Evolutionary conservation across 2,888 invertebrate genomes (phyloP).

Genomic region (Coelogynopora nodosa): DNA sequence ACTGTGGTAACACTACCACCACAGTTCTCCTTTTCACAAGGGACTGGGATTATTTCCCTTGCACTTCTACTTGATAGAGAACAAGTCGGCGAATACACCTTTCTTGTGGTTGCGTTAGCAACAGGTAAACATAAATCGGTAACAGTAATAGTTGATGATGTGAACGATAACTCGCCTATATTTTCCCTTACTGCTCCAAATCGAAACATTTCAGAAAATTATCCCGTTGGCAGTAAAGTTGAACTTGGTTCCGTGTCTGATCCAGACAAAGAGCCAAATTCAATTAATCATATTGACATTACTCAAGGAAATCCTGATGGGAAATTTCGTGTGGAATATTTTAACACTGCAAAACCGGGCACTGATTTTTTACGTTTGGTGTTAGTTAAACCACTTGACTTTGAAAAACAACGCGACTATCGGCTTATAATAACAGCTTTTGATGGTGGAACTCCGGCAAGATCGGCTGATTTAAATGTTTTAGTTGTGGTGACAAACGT

Average conservation of each 20-base stretch:
- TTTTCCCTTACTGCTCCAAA: background rate
- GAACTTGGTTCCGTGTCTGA: constrained; percentile 21
- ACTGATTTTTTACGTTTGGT: constrained; percentile 24
- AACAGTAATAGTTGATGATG: background rate
- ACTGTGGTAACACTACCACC: background rate
- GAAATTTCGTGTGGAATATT: background rate
- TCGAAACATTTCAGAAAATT: constrained; percentile 23
- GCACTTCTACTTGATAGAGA: background rate
- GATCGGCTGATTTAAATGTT: constrained; percentile 64
- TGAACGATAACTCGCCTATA: constrained; percentile 38
- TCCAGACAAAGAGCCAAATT: background rate
- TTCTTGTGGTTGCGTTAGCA: background rate
- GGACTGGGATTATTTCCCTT: background rate
- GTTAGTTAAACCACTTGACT: constrained; percentile 34
- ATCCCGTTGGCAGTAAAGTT: constrained; percentile 33
- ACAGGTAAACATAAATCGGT: background rate
- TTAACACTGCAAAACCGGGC: background rate
- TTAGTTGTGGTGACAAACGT: constrained; percentile 56
- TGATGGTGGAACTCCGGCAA: constrained; percentile 42
- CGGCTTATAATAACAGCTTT: constrained; percentile 33
- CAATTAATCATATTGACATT: constrained; percentile 3
- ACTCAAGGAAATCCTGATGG: constrained; percentile 26
- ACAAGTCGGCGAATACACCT: background rate
- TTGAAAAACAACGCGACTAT: constrained; percentile 29
- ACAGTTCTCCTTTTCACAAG: background rate